Evolutionary conservation across 2,888 invertebrate genomes (phyloP).

Genomic region (Venusia cambrica): DNA sequence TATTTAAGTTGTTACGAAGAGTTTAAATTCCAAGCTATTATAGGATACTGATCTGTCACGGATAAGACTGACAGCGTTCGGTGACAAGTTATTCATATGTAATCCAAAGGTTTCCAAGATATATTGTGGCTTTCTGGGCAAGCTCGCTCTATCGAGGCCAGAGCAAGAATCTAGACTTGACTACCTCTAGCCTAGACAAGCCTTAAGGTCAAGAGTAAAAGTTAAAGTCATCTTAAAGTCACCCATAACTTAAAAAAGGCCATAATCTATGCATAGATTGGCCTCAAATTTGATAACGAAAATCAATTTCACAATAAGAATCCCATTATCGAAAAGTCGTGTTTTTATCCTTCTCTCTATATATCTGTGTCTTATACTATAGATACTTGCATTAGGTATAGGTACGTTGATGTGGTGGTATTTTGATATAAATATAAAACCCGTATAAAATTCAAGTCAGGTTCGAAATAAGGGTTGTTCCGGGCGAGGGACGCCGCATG

Average conservation of each 20-base stretch:
- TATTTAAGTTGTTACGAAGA: constrained; percentile 51
- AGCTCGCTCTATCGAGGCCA: too few relatives aligned
- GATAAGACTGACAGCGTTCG: constrained; percentile 69
- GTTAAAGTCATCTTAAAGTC: too few relatives aligned
- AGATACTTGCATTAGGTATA: too few relatives aligned
- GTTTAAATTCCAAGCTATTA: constrained; percentile 70
- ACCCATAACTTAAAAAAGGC: too few relatives aligned
- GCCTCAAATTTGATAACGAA: neutral
- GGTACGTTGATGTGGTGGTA: neutral
- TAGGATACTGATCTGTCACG: constrained; percentile 75
- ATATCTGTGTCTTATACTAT: too few relatives aligned
- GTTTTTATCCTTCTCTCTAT: too few relatives aligned
- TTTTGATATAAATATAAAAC: constrained; percentile 3
- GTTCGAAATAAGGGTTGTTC: constrained; percentile 20
- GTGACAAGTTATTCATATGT: constrained; percentile 73
- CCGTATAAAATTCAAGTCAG: constrained; percentile 14
- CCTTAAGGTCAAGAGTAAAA: too few relatives aligned
- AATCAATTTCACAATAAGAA: constrained; percentile 4
- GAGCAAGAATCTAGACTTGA: too few relatives aligned
- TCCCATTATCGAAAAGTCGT: too few relatives aligned
- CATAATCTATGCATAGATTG: too few relatives aligned
- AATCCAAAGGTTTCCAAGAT: constrained; percentile 56
- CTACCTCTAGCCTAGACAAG: too few relatives aligned
- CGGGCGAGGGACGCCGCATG: constrained; percentile 9
- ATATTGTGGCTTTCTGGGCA: too few relatives aligned